Evolutionary conservation across 1,140 invertebrate genomes (phyloP).

Genomic region (Monomorium pharaonis): DNA sequence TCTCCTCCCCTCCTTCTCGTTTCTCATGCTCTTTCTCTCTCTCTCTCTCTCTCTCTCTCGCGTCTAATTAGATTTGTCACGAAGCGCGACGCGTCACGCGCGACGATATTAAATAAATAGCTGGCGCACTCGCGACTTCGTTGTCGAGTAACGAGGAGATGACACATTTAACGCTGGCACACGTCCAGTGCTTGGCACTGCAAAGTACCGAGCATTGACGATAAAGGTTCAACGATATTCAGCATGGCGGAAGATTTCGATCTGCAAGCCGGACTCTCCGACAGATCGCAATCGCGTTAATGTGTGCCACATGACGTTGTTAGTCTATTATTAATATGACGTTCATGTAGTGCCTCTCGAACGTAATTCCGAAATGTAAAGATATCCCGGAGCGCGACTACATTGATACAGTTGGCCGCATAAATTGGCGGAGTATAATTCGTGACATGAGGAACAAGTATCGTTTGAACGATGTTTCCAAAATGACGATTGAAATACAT

Average conservation of each 20-base stretch:
- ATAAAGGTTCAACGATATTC: constrained; percentile 17
- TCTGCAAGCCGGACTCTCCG: neutral
- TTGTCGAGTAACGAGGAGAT: constrained; percentile 53
- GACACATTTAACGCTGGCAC: constrained; percentile 50
- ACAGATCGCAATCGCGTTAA: constrained; percentile 34
- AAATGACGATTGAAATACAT: neutral
- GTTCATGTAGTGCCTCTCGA: neutral
- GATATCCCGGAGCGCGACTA: neutral
- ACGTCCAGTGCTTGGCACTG: constrained; percentile 12
- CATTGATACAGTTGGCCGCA: neutral
- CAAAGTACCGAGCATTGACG: constrained; percentile 2
- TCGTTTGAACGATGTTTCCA: no score
- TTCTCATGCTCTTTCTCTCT: neutral
- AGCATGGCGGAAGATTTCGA: neutral
- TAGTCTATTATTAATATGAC: constrained; percentile 30
- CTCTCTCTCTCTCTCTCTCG: neutral
- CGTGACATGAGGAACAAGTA: no score
- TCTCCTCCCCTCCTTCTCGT: neutral
- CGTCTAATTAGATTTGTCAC: constrained; percentile 54
- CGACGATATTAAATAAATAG: constrained; percentile 52
- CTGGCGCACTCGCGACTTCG: neutral
- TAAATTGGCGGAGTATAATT: constrained; percentile 10
- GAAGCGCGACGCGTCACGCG: constrained; percentile 38
- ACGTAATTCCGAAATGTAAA: neutral
- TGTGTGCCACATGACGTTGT: neutral